A percentile compares a stretch with the other conserved stretches of the same genome.
Evolutionary conservation across 2,888 invertebrate species (phyloP).

Genomic region (Agrotis segetum): DNA sequence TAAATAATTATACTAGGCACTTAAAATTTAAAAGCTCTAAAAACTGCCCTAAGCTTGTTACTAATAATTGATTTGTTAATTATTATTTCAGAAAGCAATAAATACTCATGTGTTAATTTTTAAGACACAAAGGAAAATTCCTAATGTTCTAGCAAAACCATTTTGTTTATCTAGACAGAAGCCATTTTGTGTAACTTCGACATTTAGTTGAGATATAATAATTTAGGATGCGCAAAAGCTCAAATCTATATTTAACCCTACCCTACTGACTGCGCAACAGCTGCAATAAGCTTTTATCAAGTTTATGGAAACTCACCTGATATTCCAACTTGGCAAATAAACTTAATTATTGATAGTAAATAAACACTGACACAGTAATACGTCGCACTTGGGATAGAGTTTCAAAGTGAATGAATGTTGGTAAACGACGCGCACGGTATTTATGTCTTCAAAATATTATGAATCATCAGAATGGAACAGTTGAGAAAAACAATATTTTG

Average conservation of each 20-base stretch:
- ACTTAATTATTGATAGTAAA: slow-evolving; percentile 17
- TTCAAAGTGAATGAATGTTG: slow-evolving; percentile 73
- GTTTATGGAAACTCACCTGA: slow-evolving; percentile 34
- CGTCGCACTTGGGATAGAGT: slow-evolving; percentile 58
- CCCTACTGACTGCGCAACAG: slow-evolving; percentile 14
- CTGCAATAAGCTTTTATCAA: background rate
- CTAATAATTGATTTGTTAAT: background rate
- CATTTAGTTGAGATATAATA: background rate
- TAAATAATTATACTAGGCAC: too few relatives aligned
- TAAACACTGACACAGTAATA: slow-evolving; percentile 45
- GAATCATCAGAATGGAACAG: slow-evolving; percentile 77
- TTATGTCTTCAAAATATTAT: slow-evolving; percentile 72
- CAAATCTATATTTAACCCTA: background rate
- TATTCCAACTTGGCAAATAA: slow-evolving; percentile 11
- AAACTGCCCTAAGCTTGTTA: background rate
- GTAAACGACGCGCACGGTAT: slow-evolving; percentile 62
- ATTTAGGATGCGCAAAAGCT: background rate
- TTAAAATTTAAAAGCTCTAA: too few relatives aligned
- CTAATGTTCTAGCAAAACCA: slow-evolving; percentile 19
- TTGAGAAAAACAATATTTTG: slow-evolving; percentile 73
- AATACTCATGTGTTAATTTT: background rate
- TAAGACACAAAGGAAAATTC: slow-evolving; percentile 2
- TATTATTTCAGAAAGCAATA: background rate
- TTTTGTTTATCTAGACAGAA: slow-evolving; percentile 39
- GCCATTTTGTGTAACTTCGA: slow-evolving; percentile 53